These are phyloP conservation scores for Lagocephalus sceleratus DNA, from an alignment of 2,797 vertebrate genomes.

Conservation along the genomic window DNA sequence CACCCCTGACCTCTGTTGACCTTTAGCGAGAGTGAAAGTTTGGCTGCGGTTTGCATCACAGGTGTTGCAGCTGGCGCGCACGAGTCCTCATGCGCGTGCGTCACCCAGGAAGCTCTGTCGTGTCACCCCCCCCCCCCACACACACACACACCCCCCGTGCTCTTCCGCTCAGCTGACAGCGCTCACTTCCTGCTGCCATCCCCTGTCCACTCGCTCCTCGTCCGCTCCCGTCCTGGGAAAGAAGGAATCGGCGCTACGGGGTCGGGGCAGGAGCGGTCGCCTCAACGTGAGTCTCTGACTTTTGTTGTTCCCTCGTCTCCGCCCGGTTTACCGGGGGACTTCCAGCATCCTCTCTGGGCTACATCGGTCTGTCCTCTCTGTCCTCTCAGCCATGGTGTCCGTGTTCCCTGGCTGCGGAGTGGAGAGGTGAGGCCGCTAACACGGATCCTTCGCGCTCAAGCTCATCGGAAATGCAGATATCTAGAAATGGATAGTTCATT, in stretches of 20 bases:
- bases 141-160: constrained; percentile 15
- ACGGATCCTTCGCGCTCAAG: too few species aligned
- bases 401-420: too few species aligned
- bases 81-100: too few species aligned
- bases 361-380: too few species aligned
- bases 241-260: not conserved
- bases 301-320: not conserved
- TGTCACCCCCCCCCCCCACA: too few species aligned
- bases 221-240: constrained; percentile 4
- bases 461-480: too few species aligned
- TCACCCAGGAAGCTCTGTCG: constrained; percentile 31
- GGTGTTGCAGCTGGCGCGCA: too few species aligned
- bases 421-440: too few species aligned
- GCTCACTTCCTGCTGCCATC: constrained; percentile 40
- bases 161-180: constrained; percentile 12
- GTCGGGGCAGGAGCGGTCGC: not conserved
- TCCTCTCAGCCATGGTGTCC: too few species aligned
- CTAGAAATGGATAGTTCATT: too few species aligned
- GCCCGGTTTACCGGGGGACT: not conserved
- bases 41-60: too few species aligned
- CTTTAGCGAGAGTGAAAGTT: constrained; percentile 5
- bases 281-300: constrained; percentile 29
- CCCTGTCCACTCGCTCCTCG: constrained; percentile 14
- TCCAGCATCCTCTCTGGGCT: too few species aligned
- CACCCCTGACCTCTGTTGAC: constrained; percentile 20